These are phyloP conservation scores for Sylvilagus floridanus DNA, from an alignment of 2,797 vertebrate genomes.

Conservation along the genomic window DNA sequence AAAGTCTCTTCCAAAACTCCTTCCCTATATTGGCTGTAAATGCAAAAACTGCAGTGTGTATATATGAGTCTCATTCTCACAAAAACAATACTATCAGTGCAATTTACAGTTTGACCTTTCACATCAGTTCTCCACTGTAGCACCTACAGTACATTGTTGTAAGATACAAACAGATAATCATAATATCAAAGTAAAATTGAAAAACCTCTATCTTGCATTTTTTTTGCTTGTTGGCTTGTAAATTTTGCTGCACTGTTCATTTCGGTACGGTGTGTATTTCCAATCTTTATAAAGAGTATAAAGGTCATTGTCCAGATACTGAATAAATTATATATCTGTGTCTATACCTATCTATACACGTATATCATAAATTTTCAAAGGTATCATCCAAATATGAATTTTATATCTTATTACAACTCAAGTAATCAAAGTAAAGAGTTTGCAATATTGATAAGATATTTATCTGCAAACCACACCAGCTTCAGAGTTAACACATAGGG, in stretches of 20 bases:
- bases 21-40: not conserved
- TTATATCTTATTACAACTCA: not conserved
- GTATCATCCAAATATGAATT: not conserved
- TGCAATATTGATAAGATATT: not conserved
- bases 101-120: not conserved
- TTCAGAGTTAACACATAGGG: not conserved
- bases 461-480: not conserved
- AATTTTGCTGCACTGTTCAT: not conserved
- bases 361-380: not conserved
- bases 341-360: not conserved
- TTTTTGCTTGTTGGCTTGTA: not conserved
- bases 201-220: not conserved
- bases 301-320: not conserved
- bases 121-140: not conserved
- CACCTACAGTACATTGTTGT: not conserved
- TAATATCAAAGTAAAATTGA: not conserved
- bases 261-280: not conserved
- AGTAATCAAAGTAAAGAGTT: slow-evolving; percentile 9
- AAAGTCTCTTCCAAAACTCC: not conserved
- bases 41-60: not conserved
- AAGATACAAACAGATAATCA: not conserved
- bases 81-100: not conserved
- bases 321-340: not conserved
- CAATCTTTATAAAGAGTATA: not conserved
- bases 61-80: not conserved